A percentile compares a stretch with the other conserved stretches of the same genome.
Evolutionary conservation across 2,113 vertebrate genomes (phyloP).

Genomic region (Grantiella picta): DNA sequence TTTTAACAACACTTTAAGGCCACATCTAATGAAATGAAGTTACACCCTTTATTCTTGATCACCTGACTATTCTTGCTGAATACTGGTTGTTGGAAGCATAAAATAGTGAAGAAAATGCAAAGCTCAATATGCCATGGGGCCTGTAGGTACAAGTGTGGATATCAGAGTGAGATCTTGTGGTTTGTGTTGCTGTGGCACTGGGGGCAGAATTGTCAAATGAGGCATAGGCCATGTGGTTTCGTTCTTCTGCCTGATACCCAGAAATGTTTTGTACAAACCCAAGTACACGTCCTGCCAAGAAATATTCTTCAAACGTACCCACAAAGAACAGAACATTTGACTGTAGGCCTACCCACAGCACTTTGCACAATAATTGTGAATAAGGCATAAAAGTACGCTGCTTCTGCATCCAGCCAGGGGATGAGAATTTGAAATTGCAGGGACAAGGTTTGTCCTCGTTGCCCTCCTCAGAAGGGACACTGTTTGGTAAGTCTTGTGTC

Average conservation of each 20-base stretch:
- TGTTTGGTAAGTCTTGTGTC: not conserved
- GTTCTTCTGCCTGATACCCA: not conserved
- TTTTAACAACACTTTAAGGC: not conserved
- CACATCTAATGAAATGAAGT: not conserved
- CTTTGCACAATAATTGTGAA: not conserved
- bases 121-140: not conserved
- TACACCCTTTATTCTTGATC: not conserved
- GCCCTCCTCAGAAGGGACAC: not conserved
- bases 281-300: not conserved
- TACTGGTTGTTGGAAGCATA: not conserved
- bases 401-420: accelerated
- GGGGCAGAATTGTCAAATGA: not conserved
- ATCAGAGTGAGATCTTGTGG: not conserved
- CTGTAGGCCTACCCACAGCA: not conserved
- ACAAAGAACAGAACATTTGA: not conserved
- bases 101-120: not conserved
- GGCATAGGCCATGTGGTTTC: accelerated
- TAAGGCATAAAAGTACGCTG: not conserved
- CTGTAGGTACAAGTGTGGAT: not conserved
- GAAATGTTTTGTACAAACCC: not conserved
- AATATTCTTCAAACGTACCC: not conserved
- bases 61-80: not conserved
- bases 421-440: not conserved
- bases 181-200: not conserved
- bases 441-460: not conserved